These are phyloP conservation scores for Acronicta leporina DNA, from an alignment of 2,888 invertebrate species.

Conservation along the genomic window DNA sequence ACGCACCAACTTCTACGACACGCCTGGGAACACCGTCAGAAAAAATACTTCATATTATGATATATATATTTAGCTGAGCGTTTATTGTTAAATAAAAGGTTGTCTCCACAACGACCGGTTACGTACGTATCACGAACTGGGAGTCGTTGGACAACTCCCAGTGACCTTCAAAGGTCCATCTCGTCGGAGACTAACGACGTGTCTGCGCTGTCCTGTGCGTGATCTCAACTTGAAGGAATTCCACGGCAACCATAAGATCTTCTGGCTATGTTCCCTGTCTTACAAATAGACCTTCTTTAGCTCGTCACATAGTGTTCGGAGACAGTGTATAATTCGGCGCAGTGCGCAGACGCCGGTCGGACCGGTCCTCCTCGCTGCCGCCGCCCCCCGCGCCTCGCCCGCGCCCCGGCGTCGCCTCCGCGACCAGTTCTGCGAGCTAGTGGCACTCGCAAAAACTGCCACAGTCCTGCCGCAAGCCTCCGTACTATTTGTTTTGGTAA, in stretches of 20 bases:
- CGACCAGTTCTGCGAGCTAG: conserved; percentile 53
- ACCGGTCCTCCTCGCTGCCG: conserved; percentile 50
- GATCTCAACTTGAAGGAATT: not conserved
- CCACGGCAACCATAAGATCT: not conserved
- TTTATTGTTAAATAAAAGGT: not conserved
- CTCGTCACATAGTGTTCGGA: not conserved
- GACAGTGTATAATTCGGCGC: conserved; percentile 51
- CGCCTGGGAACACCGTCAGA: not conserved
- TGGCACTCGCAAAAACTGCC: conserved; percentile 64
- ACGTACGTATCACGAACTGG: no score
- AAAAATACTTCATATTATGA: not conserved
- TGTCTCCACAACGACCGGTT: not conserved
- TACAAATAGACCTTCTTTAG: conserved; percentile 26
- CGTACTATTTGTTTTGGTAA: conserved; percentile 64
- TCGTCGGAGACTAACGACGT: no score
- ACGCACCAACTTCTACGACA: conserved; percentile 16
- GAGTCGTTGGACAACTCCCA: not conserved
- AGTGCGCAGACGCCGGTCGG: conserved; percentile 54
- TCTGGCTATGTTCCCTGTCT: not conserved
- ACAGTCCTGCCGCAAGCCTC: conserved; percentile 56
- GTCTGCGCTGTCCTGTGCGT: no score
- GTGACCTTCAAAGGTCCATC: not conserved
- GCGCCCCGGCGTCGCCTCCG: conserved; percentile 19
- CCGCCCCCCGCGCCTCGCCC: conserved; percentile 18
- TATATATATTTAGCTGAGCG: not conserved